Evolutionary conservation across 2,888 invertebrate genomes (phyloP).

Genomic region (Drosophila neonasuta): DNA sequence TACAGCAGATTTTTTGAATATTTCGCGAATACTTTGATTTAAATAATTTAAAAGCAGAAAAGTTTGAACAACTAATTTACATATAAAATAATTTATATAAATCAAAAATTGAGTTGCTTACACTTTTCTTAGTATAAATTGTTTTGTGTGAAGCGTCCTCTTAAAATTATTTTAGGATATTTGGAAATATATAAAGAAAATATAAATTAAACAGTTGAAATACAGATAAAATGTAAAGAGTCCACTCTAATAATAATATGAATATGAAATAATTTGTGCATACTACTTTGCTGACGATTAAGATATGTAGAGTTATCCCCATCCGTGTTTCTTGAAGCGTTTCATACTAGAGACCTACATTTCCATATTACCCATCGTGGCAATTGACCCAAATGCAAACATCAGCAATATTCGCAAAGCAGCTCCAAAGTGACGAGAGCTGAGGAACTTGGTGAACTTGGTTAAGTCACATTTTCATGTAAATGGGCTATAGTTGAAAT

Average conservation of each 20-base stretch:
- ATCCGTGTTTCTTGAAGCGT: conserved; percentile 11
- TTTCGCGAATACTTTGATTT: not conserved
- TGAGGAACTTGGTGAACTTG: not conserved
- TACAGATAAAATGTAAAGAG: too few species aligned
- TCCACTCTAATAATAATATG: too few species aligned
- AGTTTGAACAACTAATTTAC: too few species aligned
- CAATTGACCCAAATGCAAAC: conserved; percentile 51
- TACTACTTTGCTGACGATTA: not conserved
- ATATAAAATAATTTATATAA: too few species aligned
- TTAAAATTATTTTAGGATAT: too few species aligned
- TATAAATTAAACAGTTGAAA: too few species aligned
- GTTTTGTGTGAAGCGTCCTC: too few species aligned
- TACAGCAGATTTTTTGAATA: not conserved
- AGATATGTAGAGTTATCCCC: not conserved
- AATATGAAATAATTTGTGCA: not conserved
- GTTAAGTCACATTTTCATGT: conserved; percentile 48
- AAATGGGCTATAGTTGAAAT: conserved; percentile 54
- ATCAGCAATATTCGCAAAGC: conserved; percentile 22
- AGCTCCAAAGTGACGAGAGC: conserved; percentile 3
- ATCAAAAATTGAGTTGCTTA: too few species aligned
- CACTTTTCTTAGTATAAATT: too few species aligned
- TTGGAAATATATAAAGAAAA: too few species aligned
- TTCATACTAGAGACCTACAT: not conserved
- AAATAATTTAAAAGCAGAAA: not conserved
- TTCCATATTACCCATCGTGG: conserved; percentile 12